Evolutionary conservation across 30 jellyfish, hydroid and myxozoan genomes (phyloP), one percentile per base, ranked within the genome.

Genomic region (Rhopilema esculentum): DNA sequence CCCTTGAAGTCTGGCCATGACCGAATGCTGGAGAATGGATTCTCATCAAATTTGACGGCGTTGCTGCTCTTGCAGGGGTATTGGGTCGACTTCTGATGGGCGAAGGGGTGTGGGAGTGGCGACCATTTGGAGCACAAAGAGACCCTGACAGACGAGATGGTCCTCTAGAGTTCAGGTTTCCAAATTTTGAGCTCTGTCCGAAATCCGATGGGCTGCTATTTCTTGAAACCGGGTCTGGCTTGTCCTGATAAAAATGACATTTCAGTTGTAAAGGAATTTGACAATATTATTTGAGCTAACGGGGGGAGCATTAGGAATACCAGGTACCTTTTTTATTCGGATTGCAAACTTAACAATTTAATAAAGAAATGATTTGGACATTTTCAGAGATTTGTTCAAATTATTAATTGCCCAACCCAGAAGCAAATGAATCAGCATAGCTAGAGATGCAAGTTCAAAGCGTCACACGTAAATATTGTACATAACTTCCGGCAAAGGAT

Each of bases 141-240:
- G 92, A 70, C 9, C 86, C 77, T 16, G 92, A 71, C 24, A 84
- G 80, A 40, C 92, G 86, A 21, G 92, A 84, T 17, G 75, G 86
- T 1, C 27, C 74, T 51, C 92, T 61, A n/a, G 92, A 84, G 66
- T 62, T 72, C 17, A 72, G 1, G 28, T 84, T 62, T 28, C 86
- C 83, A 8, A 33, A 32, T 27, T 83, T 73, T 9, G 63, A 77
- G 6, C 27, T 24, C 27, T 73, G 78, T 23, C 28, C 85, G 24
- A 71, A 26, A 25, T 53, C 81, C 9, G 80, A 9, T 27, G 76
- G 16, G 66, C 63, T 70, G 61, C 74, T 85, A 48, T 49, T 50
- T 65, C 22, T 33, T 8, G 65, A 40, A 21, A 88, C 52, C 51
- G 91, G 96, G 20, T 88, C 91, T 0, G 96, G 96, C 53, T 77